Conservation (phyloP, 2,113 vertebrate species). For the Megaceryle torquata region DNA sequence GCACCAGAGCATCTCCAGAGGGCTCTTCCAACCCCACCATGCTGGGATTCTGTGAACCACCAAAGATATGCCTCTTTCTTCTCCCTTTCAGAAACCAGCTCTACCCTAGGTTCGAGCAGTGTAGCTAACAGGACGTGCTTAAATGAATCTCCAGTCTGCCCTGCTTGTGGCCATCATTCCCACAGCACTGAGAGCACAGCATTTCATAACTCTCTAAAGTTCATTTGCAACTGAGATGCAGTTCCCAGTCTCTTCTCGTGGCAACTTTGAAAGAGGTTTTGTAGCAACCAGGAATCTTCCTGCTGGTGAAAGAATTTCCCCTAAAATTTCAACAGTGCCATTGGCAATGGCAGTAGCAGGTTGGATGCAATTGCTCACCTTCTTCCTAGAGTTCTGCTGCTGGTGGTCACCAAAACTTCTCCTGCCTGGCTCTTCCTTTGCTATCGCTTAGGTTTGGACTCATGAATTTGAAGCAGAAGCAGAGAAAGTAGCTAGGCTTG, state of each 20-base stretch:
- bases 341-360: background rate
- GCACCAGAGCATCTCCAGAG: too few relatives aligned
- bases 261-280: too few relatives aligned
- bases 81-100: background rate
- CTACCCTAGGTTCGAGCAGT: background rate
- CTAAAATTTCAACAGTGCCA: accelerated
- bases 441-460: too few relatives aligned
- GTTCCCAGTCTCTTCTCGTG: too few relatives aligned
- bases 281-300: background rate
- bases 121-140: background rate
- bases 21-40: too few relatives aligned
- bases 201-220: background rate
- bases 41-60: too few relatives aligned
- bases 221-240: background rate
- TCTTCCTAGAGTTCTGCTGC: background rate
- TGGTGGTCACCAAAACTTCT: background rate
- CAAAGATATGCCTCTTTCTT: background rate
- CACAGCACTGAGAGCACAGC: background rate
- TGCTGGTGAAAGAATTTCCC: background rate
- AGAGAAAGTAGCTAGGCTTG: background rate
- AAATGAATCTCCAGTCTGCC: background rate
- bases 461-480: background rate
- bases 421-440: background rate
- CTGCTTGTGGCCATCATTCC: background rate
- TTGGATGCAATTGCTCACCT: background rate